A percentile compares a stretch with the other conserved stretches of the same genome.
Conservation (phyloP, 1,140 invertebrate species). For the Caenorhabditis inopinata region DNA sequence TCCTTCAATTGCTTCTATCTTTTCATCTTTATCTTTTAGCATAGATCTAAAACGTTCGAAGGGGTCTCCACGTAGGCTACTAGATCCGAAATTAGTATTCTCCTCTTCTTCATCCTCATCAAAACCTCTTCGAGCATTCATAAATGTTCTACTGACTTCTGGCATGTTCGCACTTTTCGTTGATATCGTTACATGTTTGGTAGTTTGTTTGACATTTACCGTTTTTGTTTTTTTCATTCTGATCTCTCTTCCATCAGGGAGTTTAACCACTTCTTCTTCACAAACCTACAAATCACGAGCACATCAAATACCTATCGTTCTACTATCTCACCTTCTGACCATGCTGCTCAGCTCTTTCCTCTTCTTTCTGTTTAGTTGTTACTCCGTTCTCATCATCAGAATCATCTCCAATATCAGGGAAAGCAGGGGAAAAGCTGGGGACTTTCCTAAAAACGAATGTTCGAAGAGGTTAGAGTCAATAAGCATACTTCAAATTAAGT, state of each 20-base stretch:
- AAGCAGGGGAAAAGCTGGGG: slow-evolving; percentile 48
- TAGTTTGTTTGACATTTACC: slow-evolving; percentile 48
- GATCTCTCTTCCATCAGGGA: slow-evolving; percentile 47
- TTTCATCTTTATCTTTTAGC: slow-evolving; percentile 24
- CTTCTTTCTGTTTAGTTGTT: slow-evolving; percentile 49
- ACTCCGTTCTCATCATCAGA: slow-evolving; percentile 52
- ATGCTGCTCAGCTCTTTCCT: slow-evolving; percentile 53
- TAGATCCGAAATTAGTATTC: slow-evolving; percentile 27
- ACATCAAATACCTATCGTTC: background rate
- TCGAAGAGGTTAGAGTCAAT: background rate
- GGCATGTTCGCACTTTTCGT: slow-evolving; percentile 39
- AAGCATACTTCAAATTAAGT: slow-evolving; percentile 48
- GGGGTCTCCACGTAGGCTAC: background rate
- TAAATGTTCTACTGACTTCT: slow-evolving; percentile 24
- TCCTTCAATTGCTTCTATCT: slow-evolving; percentile 11
- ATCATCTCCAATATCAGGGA: slow-evolving; percentile 46
- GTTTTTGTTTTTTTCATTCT: slow-evolving; percentile 54
- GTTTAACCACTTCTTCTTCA: slow-evolving; percentile 53
- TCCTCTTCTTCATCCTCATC: slow-evolving; percentile 42
- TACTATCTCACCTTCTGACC: slow-evolving; percentile 41
- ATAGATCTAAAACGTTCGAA: slow-evolving; percentile 1
- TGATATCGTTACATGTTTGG: slow-evolving; percentile 43
- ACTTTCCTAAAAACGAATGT: slow-evolving; percentile 49
- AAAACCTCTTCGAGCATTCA: slow-evolving; percentile 28
- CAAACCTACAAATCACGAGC: slow-evolving; percentile 32